A percentile compares a stretch with the other conserved stretches of the same genome.
phyloP scores from a whole-genome alignment of 2,888 invertebrate genomes.

The Pyrocoelia pectoralis region DNA sequence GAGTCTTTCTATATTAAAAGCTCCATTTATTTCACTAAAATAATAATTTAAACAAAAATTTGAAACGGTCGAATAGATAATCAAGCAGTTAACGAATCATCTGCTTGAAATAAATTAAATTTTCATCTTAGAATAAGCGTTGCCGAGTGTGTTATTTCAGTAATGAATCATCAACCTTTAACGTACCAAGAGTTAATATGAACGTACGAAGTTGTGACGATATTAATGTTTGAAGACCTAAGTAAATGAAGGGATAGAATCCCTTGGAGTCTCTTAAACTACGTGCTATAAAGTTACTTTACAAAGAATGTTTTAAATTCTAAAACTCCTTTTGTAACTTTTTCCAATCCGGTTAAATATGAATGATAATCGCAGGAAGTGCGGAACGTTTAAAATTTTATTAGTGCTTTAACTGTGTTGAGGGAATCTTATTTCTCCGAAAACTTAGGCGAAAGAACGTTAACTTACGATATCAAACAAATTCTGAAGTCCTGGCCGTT shows the following conservation, averaged over 20 bases:
- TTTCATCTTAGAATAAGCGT: too few species aligned
- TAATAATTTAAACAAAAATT: not conserved
- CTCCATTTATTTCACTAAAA: not conserved
- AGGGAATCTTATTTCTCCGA: not conserved
- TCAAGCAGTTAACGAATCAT: too few species aligned
- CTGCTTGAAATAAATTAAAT: too few species aligned
- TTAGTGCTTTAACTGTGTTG: slow-evolving; percentile 1
- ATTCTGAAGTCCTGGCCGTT: not conserved
- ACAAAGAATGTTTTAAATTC: slow-evolving; percentile 10
- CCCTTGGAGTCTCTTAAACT: slow-evolving; percentile 14
- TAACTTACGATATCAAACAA: not conserved
- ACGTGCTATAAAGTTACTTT: slow-evolving; percentile 2
- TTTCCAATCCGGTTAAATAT: slow-evolving; percentile 8
- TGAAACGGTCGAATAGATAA: too few species aligned
- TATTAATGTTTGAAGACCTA: slow-evolving; percentile 11
- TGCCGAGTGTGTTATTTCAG: not conserved
- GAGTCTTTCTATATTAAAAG: not conserved
- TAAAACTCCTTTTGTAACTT: slow-evolving; percentile 8
- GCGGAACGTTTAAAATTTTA: slow-evolving; percentile 6
- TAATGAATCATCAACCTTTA: not conserved
- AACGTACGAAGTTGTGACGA: not conserved
- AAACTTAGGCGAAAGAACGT: not conserved
- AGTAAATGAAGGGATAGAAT: slow-evolving; percentile 7
- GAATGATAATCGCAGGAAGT: slow-evolving; percentile 9
- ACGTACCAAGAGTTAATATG: not conserved